phyloP scores from a whole-genome alignment of 2,113 vertebrate species.

The Pungitius pungitius region DNA sequence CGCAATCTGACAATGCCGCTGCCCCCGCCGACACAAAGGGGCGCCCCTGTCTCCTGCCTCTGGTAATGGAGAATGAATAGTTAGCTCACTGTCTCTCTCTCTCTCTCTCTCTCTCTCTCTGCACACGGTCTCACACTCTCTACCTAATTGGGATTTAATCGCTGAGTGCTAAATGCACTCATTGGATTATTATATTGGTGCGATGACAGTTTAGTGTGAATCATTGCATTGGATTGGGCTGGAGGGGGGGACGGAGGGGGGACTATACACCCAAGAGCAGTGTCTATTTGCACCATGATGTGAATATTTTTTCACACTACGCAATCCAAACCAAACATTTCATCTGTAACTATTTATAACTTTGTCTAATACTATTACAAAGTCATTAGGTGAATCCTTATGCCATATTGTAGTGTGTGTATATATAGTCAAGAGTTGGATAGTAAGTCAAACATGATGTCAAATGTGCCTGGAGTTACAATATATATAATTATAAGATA shows the following conservation, averaged over 20 bases:
- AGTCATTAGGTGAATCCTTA: neutral
- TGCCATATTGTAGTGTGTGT: too few relatives aligned
- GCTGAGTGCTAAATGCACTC: conserved; percentile 33
- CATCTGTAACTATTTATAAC: too few relatives aligned
- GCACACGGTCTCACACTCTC: conserved; percentile 19
- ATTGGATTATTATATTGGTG: conserved; percentile 41
- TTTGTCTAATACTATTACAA: too few relatives aligned
- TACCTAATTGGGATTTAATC: conserved; percentile 55
- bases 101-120: conserved; percentile 25
- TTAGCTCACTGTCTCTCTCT: conserved; percentile 54
- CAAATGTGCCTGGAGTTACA: neutral
- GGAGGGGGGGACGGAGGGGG: neutral
- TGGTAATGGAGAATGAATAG: conserved; percentile 70
- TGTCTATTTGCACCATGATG: neutral
- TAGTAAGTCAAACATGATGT: neutral
- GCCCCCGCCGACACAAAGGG: conserved; percentile 64
- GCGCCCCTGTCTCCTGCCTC: conserved; percentile 56
- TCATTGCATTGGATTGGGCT: conserved; percentile 6
- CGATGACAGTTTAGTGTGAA: conserved; percentile 29
- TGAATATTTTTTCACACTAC: neutral
- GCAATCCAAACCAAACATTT: too few relatives aligned
- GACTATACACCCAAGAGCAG: conserved; percentile 14
- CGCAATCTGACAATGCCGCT: conserved; percentile 65
- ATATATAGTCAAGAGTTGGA: neutral
- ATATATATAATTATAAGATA: neutral